Conservation (phyloP, 37 sponge, comb jelly and placozoan genomes). For the Agelas oroides region DNA sequence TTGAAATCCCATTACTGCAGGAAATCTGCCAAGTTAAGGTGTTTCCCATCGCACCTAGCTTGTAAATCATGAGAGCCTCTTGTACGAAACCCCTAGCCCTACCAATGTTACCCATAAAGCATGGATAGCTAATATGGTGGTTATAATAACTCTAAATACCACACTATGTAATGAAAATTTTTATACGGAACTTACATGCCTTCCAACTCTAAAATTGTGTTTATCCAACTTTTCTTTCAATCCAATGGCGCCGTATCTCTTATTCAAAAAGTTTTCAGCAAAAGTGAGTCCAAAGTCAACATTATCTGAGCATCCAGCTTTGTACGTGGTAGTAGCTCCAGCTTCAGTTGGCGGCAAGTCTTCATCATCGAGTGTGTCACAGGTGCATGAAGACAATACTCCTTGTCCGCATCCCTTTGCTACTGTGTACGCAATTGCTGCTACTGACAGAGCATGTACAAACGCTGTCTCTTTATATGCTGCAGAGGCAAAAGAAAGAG, state of each 20-base stretch:
- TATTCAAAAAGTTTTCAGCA: constrained; percentile 25
- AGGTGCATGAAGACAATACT: constrained; percentile 2
- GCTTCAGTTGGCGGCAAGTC: not conserved
- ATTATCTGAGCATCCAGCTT: constrained; percentile 26
- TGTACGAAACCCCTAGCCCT: too few species aligned
- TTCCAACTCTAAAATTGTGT: constrained; percentile 24
- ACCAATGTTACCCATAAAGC: too few species aligned
- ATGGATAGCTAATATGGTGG: too few species aligned
- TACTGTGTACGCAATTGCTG: constrained; percentile 56
- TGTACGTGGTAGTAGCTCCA: not conserved
- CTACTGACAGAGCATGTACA: constrained; percentile 47
- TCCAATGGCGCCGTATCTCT: not conserved
- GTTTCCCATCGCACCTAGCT: too few species aligned
- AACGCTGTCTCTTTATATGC: constrained; percentile 39
- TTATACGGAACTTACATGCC: constrained; percentile 8
- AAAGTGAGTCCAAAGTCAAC: constrained; percentile 24
- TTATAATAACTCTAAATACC: too few species aligned
- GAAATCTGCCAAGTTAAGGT: too few species aligned
- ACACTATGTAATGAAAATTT: too few species aligned
- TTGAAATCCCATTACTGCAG: too few species aligned
- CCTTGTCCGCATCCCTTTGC: constrained; percentile 35
- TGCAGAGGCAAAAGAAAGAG: not conserved
- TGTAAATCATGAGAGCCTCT: too few species aligned
- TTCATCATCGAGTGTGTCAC: not conserved
- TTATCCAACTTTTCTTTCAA: not conserved